phyloP scores from a whole-genome alignment of 2,113 vertebrate genomes.

The Paradoxurus hermaphroditus region DNA sequence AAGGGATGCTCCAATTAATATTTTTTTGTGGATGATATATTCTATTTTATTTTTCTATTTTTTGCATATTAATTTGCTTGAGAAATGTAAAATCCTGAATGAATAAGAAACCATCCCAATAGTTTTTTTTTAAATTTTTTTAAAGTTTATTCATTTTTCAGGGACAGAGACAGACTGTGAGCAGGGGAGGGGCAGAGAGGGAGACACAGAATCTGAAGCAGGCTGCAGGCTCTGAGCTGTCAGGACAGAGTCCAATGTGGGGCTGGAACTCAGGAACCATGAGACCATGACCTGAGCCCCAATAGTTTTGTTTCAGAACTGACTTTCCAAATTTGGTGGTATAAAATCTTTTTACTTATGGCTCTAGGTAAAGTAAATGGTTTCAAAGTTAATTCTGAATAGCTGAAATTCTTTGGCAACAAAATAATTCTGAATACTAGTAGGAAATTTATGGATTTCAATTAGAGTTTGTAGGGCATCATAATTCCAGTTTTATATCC shows the following conservation, averaged over 20 bases:
- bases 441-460: constrained; percentile 85
- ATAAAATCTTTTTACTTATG: constrained; percentile 9
- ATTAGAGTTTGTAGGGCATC: constrained; percentile 82
- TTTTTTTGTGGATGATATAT: background rate
- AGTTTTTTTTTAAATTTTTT: no score
- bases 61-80: background rate
- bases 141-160: no score
- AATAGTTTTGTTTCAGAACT: background rate
- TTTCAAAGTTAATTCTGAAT: constrained; percentile 77
- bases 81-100: background rate
- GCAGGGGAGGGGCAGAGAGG: no score
- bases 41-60: background rate
- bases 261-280: no score
- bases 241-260: no score
- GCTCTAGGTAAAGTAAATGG: constrained; percentile 63
- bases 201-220: no score
- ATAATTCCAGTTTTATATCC: constrained; percentile 86
- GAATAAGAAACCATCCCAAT: background rate
- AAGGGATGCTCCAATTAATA: background rate
- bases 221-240: no score
- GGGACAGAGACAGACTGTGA: no score
- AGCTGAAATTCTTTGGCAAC: constrained; percentile 75
- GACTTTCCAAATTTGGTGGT: background rate
- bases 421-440: constrained; percentile 79
- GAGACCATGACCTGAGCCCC: no score